These are phyloP conservation scores for Hypolimnas misippus DNA, from an alignment of 2,888 invertebrate genomes.

Conservation along the genomic window DNA sequence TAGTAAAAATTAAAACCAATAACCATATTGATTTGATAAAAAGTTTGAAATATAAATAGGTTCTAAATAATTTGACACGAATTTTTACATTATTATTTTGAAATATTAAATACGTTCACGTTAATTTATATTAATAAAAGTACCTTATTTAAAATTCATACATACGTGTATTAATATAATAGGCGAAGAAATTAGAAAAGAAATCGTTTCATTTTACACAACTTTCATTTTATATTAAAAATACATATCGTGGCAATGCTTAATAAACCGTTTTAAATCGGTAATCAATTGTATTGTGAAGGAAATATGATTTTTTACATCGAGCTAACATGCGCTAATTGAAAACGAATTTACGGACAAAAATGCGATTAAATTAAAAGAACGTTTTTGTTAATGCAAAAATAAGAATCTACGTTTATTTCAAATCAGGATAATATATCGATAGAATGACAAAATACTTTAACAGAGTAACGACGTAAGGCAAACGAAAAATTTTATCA, in stretches of 20 bases:
- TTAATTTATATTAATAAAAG: too few species aligned
- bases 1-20: too few species aligned
- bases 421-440: not conserved
- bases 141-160: too few species aligned
- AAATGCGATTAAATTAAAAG: conserved; percentile 10
- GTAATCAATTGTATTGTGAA: conserved; percentile 37
- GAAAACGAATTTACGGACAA: not conserved
- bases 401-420: not conserved
- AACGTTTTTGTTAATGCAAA: not conserved
- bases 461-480: not conserved
- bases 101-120: too few species aligned
- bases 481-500: conserved; percentile 26
- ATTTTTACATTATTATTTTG: too few species aligned
- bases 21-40: too few species aligned
- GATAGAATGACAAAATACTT: not conserved
- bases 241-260: conserved; percentile 24
- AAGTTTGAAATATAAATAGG: too few species aligned
- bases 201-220: not conserved
- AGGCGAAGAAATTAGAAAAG: not conserved
- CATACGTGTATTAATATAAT: too few species aligned
- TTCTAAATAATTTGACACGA: too few species aligned
- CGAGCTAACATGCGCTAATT: conserved; percentile 23
- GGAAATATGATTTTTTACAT: conserved; percentile 38
- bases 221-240: conserved; percentile 24
- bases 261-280: conserved; percentile 34